phyloP scores from a whole-genome alignment of 2,797 vertebrate genomes.

The Manis pentadactyla region DNA sequence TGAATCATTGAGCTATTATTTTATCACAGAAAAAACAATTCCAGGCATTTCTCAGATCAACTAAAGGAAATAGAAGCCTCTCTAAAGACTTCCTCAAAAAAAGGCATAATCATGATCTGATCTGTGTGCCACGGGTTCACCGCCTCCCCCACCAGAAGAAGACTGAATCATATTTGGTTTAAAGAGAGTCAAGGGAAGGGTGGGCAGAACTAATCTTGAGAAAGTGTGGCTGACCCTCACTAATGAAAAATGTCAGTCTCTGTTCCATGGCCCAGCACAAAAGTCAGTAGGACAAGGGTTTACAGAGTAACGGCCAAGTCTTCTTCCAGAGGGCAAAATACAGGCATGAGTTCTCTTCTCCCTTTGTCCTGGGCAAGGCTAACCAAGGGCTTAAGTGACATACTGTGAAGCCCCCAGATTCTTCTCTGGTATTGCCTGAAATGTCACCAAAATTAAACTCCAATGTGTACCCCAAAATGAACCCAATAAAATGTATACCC shows the following conservation, averaged over 20 bases:
- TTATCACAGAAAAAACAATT: conserved; percentile 3
- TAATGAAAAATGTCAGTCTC: neutral
- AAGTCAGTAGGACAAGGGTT: neutral
- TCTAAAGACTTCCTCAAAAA: neutral
- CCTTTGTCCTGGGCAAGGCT: neutral
- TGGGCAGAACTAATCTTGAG: conserved; percentile 14
- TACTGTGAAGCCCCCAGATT: neutral
- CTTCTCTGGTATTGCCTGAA: neutral
- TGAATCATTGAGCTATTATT: neutral
- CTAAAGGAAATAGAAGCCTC: neutral
- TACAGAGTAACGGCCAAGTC: neutral
- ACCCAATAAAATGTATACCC: too few species aligned
- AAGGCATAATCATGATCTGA: neutral
- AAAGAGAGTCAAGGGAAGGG: neutral
- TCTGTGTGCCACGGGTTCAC: neutral
- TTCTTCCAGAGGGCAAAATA: neutral
- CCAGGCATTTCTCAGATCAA: conserved; percentile 30
- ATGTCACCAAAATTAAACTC: neutral
- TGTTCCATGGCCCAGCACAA: neutral
- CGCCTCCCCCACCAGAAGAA: neutral
- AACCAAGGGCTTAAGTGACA: neutral
- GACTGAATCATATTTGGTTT: neutral
- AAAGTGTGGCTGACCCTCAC: neutral
- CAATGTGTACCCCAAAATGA: neutral
- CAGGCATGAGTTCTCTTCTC: neutral